Percentiles rank a stretch among this genome's conserved stretches.
Evolutionary conservation across 2,113 vertebrate species (phyloP).

Genomic region (Phasianus colchicus): DNA sequence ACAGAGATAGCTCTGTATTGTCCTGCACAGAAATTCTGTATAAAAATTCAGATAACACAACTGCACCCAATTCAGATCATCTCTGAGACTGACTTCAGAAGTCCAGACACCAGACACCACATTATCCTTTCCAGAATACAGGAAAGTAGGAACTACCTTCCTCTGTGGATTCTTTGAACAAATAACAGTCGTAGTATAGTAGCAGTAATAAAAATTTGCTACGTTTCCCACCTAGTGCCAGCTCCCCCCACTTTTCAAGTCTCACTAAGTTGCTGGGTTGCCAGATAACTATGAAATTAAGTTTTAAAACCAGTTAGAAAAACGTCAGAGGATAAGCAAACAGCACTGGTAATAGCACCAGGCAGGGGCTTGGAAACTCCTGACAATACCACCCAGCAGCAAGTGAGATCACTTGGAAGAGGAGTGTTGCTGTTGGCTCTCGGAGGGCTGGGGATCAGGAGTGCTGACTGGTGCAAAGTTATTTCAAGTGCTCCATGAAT

Average conservation of each 20-base stretch:
- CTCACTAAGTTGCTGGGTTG: background rate
- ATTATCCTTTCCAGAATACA: background rate
- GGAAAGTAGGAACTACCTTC: background rate
- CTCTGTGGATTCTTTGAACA: background rate
- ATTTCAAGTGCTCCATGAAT: conserved; percentile 34
- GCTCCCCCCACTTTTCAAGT: background rate
- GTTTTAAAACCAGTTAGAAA: background rate
- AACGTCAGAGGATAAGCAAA: background rate
- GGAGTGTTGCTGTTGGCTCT: background rate
- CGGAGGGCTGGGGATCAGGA: background rate
- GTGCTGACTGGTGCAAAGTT: conserved; percentile 35
- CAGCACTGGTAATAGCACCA: background rate
- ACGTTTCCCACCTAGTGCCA: background rate
- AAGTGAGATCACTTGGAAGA: background rate
- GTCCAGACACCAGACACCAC: background rate
- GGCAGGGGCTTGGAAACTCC: background rate
- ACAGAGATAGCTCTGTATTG: background rate
- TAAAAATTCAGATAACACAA: background rate
- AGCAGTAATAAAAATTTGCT: background rate
- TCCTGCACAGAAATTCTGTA: background rate
- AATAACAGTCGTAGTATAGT: background rate
- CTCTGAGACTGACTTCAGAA: background rate
- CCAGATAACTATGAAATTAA: background rate
- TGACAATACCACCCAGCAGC: background rate
- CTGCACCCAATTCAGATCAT: background rate